These are phyloP conservation scores for Actinopyga echinites DNA, from an alignment of 53 echinoderm and acorn worm genomes.

Conservation along the genomic window DNA sequence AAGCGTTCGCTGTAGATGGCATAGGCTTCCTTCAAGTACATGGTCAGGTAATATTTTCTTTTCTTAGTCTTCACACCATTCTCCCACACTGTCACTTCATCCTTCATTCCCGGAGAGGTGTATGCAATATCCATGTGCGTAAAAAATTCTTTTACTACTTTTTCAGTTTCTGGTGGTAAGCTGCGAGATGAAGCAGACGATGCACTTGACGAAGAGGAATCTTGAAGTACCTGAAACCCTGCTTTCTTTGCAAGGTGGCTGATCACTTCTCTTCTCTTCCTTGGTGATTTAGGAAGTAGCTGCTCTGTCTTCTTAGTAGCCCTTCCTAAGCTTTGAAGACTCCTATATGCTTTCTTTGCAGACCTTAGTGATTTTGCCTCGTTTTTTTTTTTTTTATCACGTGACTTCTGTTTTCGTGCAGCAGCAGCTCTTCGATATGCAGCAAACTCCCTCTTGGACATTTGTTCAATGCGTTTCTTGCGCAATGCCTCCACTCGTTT, in stretches of 20 bases:
- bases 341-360: too few relatives aligned
- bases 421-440: too few relatives aligned
- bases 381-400: too few relatives aligned
- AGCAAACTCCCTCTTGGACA: too few relatives aligned
- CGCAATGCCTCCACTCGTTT: too few relatives aligned
- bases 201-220: background rate
- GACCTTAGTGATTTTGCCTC: too few relatives aligned
- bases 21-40: slow-evolving; percentile 32
- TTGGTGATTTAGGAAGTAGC: background rate
- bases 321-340: background rate
- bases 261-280: background rate
- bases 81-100: slow-evolving; percentile 39
- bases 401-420: too few relatives aligned
- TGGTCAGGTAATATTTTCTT: slow-evolving; percentile 29
- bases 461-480: too few relatives aligned
- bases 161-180: background rate
- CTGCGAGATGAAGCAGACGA: background rate
- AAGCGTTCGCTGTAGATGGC: slow-evolving; percentile 7
- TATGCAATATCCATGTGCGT: background rate
- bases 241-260: background rate
- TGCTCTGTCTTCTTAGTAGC: background rate
- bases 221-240: background rate
- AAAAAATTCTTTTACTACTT: slow-evolving; percentile 30
- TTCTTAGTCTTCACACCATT: slow-evolving; percentile 17
- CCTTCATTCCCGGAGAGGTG: slow-evolving; percentile 35